Base-by-base conservation (phyloP, 2,888 invertebrate species). In the Pristionchus fissidentatus region DNA sequence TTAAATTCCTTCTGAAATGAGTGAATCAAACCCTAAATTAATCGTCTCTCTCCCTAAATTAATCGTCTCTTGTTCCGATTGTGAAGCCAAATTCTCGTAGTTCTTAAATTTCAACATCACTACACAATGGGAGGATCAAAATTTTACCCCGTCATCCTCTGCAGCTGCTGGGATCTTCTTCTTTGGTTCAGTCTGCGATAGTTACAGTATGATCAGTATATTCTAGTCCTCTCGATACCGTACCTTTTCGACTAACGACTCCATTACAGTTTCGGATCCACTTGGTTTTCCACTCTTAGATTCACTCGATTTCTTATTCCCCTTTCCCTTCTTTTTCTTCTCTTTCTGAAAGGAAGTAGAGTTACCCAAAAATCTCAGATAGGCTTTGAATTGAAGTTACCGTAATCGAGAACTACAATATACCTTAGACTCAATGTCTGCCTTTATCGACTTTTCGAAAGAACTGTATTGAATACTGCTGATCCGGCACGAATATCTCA, bases 141-240 rank as follows among this genome's bases (percentile, higher is more conserved):
- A n/a, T n/a, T n/a, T 70, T 26, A 70, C 70, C 41, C 70, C 70
- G 43, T 70, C 70, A 19, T 70, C 70, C 70, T 70, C 70, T 0
- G 43, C 41, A 43, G 70, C 70, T 41, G 70, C 22, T 26, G 70
- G n/a, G 43, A 10, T 38, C 70, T 70, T 70, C n/a, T 70, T 70
- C 70, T 41, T 70, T 10, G n/a, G 70, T 70, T 70, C 70, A 29
- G 62, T 62, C 43, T 62, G 62, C 13, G 35, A 35, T 32, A n/a
- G n/a, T n/a, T n/a, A n/a, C 7, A 13, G 5, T 29, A 7, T 4
- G 60, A 60, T 55, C 60, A 10, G 29, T 60, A 3, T 62, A 35
- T 35, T n/a, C 15, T 15, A 35, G 35, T 13, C n/a, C n/a, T n/a
- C n/a, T n/a, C n/a, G n/a, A 22, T n/a, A 62, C 62, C 62, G 38